Conservation (phyloP, 2,113 vertebrate species). For the Xyrauchen texanus region DNA sequence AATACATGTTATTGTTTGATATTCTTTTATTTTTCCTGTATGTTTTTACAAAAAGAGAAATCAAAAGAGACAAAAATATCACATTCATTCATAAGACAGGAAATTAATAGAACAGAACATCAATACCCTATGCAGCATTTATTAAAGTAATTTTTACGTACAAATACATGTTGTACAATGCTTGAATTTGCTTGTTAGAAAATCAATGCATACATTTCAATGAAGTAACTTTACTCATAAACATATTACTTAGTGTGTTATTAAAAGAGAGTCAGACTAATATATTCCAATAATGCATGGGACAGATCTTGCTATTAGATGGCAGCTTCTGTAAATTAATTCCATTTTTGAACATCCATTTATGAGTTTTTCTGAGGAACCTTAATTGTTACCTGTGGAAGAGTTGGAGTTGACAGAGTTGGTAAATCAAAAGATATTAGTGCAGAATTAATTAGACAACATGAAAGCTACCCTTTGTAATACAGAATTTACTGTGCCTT, state of each 20-base stretch:
- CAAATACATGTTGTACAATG: neutral
- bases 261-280: neutral
- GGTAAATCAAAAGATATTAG: too few species aligned
- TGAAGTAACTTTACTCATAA: too few species aligned
- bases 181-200: neutral
- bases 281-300: too few species aligned
- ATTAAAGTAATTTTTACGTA: neutral
- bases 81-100: neutral
- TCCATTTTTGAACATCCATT: neutral
- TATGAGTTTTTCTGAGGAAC: slow-evolving; percentile 56
- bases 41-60: neutral
- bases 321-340: too few species aligned
- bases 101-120: neutral
- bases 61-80: neutral
- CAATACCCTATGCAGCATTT: too few species aligned
- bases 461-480: too few species aligned
- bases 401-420: neutral
- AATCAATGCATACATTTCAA: too few species aligned
- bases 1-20: neutral
- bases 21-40: neutral
- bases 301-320: too few species aligned
- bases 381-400: slow-evolving; percentile 44
- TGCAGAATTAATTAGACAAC: too few species aligned
- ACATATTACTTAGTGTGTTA: neutral
- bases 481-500: too few species aligned